Evolutionary conservation across 2,888 invertebrate genomes (phyloP).

Genomic region (Phragmatobia fuliginosa): DNA sequence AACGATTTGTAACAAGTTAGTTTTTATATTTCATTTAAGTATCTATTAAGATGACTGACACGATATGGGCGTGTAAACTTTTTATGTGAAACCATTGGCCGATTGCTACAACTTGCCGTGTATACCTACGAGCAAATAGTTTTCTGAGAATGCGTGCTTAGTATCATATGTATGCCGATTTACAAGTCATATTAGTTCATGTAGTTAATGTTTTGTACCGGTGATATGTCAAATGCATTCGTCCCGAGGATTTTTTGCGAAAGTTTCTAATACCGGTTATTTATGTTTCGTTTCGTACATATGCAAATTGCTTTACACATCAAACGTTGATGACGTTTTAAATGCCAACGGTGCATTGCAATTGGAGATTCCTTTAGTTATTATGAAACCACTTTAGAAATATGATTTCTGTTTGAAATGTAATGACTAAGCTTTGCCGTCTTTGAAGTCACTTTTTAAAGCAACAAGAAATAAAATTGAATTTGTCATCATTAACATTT

Average conservation of each 20-base stretch:
- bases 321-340: constrained; percentile 2
- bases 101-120: constrained; percentile 60
- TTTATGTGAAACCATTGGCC: constrained; percentile 58
- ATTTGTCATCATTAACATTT: background rate
- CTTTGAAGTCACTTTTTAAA: background rate
- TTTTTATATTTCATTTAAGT: constrained; percentile 56
- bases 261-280: constrained; percentile 4
- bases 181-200: constrained; percentile 42
- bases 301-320: constrained; percentile 10
- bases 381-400: background rate
- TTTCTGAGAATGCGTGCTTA: constrained; percentile 48
- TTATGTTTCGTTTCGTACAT: constrained; percentile 8
- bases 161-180: constrained; percentile 43
- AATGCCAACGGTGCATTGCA: background rate
- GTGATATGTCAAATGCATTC: constrained; percentile 27
- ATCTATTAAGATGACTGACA: constrained; percentile 62
- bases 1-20: constrained; percentile 56
- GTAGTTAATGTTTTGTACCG: constrained; percentile 33
- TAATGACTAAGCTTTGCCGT: background rate
- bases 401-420: background rate
- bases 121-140: constrained; percentile 61
- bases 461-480: background rate
- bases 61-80: constrained; percentile 63
- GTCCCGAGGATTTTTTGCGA: constrained; percentile 12
- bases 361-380: background rate